Evolutionary conservation across 1,140 invertebrate genomes (phyloP).

Genomic region (Bombus sylvicola): DNA sequence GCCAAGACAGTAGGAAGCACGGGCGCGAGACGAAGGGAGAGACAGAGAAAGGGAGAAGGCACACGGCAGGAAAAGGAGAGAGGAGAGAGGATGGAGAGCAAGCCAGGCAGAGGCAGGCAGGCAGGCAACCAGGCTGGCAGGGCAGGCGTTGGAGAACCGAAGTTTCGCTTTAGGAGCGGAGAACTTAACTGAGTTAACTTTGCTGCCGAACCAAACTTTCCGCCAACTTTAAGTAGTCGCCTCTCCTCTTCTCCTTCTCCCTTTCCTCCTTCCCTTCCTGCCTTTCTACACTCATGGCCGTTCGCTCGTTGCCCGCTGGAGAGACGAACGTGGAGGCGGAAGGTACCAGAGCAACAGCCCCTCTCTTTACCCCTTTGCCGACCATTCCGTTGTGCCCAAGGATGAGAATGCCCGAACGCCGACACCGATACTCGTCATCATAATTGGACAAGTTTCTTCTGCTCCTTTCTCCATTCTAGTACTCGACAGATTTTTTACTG

Average conservation of each 20-base stretch:
- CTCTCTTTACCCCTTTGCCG: constrained; percentile 42
- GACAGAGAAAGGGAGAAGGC: constrained; percentile 11
- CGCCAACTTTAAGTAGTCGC: constrained; percentile 82
- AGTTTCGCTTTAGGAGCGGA: constrained; percentile 80
- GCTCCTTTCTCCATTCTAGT: constrained; percentile 21
- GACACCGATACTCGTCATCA: constrained; percentile 67
- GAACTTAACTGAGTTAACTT: constrained; percentile 83
- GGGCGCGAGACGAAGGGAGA: constrained; percentile 22
- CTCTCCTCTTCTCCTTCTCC: constrained; percentile 39
- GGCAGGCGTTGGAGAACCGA: constrained; percentile 71
- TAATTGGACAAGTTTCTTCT: constrained; percentile 68
- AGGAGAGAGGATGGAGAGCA: constrained; percentile 31
- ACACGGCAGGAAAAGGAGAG: constrained; percentile 32
- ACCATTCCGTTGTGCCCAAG: constrained; percentile 51
- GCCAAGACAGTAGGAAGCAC: constrained; percentile 21
- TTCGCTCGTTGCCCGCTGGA: constrained; percentile 57
- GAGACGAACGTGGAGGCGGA: constrained; percentile 56
- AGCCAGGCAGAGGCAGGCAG: neutral
- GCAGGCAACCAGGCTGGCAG: constrained; percentile 49
- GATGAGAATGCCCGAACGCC: constrained; percentile 66
- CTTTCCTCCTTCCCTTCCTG: constrained; percentile 2
- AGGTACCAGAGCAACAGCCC: constrained; percentile 64
- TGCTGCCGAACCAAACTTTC: constrained; percentile 82
- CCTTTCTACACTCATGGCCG: constrained; percentile 47
- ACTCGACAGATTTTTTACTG: constrained; percentile 27